Percentiles rank a stretch among this genome's conserved stretches.
Evolutionary conservation across 2,888 invertebrate species (phyloP).

Genomic region (Arrhopalites spinosus): DNA sequence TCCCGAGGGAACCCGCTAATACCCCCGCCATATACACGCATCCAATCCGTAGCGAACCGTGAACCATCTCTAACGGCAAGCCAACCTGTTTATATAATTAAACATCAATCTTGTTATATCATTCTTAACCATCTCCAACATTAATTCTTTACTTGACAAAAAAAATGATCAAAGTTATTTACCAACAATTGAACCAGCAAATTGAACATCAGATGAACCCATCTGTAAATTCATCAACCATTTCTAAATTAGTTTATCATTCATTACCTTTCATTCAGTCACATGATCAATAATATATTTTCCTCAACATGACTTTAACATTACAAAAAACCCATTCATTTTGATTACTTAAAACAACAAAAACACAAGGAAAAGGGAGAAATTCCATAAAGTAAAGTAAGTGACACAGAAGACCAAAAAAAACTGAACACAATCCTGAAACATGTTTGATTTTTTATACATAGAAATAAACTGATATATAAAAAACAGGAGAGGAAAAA

Average conservation of each 20-base stretch:
- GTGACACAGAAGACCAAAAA: too few relatives aligned
- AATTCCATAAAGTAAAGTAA: too few relatives aligned
- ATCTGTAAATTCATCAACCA: constrained; percentile 61
- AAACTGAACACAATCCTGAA: too few relatives aligned
- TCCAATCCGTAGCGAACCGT: constrained; percentile 81
- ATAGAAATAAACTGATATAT: too few relatives aligned
- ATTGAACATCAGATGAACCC: constrained; percentile 94
- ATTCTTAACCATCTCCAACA: too few relatives aligned
- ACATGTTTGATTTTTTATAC: too few relatives aligned
- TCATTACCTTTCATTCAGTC: background rate
- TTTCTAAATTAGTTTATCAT: background rate
- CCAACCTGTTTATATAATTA: too few relatives aligned
- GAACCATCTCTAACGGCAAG: constrained; percentile 93
- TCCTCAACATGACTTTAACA: background rate
- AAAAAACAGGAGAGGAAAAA: background rate
- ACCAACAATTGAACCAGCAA: constrained; percentile 87
- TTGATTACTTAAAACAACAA: background rate
- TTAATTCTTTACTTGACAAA: too few relatives aligned
- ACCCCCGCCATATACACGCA: constrained; percentile 92
- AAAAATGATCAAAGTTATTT: too few relatives aligned
- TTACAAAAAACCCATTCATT: background rate
- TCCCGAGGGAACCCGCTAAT: constrained; percentile 74
- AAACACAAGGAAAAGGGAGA: too few relatives aligned
- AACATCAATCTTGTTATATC: too few relatives aligned
- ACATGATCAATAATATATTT: background rate